phyloP scores from a whole-genome alignment of 2,888 invertebrate species.

The Nomada ruficornis region DNA sequence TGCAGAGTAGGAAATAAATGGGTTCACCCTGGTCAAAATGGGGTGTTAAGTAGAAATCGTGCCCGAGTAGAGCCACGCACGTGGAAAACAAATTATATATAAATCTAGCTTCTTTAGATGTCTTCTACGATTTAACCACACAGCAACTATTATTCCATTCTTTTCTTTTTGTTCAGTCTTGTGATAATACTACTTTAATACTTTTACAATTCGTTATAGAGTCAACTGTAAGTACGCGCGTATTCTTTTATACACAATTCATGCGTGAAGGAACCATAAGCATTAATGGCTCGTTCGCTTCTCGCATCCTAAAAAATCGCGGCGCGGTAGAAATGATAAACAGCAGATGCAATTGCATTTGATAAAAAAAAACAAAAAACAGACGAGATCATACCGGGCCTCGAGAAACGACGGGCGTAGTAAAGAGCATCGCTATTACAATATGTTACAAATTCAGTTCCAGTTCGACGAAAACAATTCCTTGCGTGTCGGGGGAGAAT shows the following conservation, averaged over 20 bases:
- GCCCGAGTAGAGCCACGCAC: neutral
- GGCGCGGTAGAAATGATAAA: conserved; percentile 29
- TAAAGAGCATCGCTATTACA: neutral
- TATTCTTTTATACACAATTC: conserved; percentile 36
- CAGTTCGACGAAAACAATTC: conserved; percentile 51
- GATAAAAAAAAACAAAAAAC: neutral
- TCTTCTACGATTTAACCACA: conserved; percentile 67
- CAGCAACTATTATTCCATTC: conserved; percentile 63
- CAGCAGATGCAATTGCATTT: conserved; percentile 13
- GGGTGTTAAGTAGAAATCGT: neutral
- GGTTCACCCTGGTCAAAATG: neutral
- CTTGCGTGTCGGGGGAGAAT: conserved; percentile 36
- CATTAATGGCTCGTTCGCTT: neutral
- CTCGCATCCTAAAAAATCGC: neutral
- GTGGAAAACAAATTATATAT: conserved; percentile 50
- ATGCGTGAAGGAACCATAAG: conserved; percentile 31
- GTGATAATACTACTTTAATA: conserved; percentile 81
- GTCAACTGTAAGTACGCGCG: conserved; percentile 50
- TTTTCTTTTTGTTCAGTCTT: conserved; percentile 76
- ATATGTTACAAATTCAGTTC: conserved; percentile 24
- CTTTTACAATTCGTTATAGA: conserved; percentile 72
- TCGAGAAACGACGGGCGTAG: conserved; percentile 8
- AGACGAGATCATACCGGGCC: conserved; percentile 7
- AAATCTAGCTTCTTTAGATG: conserved; percentile 66
- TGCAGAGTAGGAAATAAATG: conserved; percentile 40